Base-by-base conservation (phyloP, 2,888 invertebrate species). In the Leptinotarsa juncta region DNA sequence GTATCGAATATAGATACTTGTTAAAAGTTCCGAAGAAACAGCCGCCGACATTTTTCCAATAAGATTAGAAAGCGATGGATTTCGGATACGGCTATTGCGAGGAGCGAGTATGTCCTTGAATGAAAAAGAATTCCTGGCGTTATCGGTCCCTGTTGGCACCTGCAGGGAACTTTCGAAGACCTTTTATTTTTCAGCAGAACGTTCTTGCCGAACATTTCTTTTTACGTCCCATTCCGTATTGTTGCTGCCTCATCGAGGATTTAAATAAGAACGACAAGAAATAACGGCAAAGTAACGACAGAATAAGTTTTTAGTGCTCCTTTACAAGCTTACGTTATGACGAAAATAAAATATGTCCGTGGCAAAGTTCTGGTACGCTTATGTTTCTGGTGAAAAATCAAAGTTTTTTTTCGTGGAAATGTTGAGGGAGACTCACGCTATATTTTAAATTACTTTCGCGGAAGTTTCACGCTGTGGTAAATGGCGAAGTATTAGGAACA, bases 301-400 rank as follows among this genome's bases (percentile, higher is more conserved):
- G 7, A 57, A 57, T 20, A 42, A 62, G 42, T 62, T 62, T 62
- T 32, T 62, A 62, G 62, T 12, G 42, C 62, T 42, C 62, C 32
- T 62, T 62, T 62, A 42, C 42, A 62, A 62, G 26, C 16, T 26
- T 16, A 57, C 57, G 20, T 15, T 62, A 32, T 62, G 57, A 20
- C 12, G 57, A 66, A 50, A 69, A 72, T 75, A 72, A 75, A 75
- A 75, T 75, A 75, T 75, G 60, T 55, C 20, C 23, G 69, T 72
- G n/a, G 67, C 20, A 67, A 75, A 75, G 42, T 75, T 75, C 62
- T 65, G 16, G 68, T 69, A 32, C 55, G 71, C 68, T 65, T 67
- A 68, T 68, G 67, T 75, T 69, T 72, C 42, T 12, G 49, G 53
- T 48, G 69, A 55, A 69, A 69, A 69, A 69, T 69, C 69, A 69